Percentiles rank a stretch among this genome's conserved stretches.
Conservation (phyloP, 2,797 vertebrate species). For the Peromyscus melanophrys region DNA sequence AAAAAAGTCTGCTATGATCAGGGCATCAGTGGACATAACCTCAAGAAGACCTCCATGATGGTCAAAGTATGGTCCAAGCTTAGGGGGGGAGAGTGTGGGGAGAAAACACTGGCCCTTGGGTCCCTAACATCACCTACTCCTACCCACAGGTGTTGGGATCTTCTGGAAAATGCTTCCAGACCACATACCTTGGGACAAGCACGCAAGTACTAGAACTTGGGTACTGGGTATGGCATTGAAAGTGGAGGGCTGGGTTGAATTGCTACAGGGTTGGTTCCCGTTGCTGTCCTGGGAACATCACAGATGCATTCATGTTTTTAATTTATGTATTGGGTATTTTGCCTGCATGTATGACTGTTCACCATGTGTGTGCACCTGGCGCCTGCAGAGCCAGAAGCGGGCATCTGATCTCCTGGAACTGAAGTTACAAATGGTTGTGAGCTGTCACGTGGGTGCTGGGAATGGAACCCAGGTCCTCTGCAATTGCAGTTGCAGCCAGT, state of each 20-base stretch:
- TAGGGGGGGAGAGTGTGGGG: background rate
- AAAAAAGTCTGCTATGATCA: slow-evolving; percentile 66
- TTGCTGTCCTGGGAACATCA: background rate
- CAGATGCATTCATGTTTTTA: background rate
- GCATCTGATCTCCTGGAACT: too few species aligned
- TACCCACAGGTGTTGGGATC: slow-evolving; percentile 75
- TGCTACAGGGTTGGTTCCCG: background rate
- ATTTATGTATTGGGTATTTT: background rate
- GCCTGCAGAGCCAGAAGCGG: background rate
- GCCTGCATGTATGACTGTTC: background rate
- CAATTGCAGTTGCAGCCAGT: background rate
- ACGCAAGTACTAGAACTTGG: slow-evolving; percentile 76
- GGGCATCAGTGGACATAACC: slow-evolving; percentile 77
- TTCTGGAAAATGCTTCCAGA: slow-evolving; percentile 69
- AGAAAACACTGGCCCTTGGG: background rate
- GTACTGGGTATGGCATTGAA: background rate
- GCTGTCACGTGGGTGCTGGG: background rate
- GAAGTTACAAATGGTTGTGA: background rate
- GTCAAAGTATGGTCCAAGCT: slow-evolving; percentile 71
- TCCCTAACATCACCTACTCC: background rate
- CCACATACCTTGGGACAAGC: background rate
- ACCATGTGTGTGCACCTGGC: background rate
- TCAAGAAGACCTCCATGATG: slow-evolving; percentile 70
- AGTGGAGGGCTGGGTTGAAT: background rate
- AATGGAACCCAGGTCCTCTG: background rate